Evolutionary conservation across 2,888 invertebrate genomes (phyloP).

Genomic region (Rutpela maculata): DNA sequence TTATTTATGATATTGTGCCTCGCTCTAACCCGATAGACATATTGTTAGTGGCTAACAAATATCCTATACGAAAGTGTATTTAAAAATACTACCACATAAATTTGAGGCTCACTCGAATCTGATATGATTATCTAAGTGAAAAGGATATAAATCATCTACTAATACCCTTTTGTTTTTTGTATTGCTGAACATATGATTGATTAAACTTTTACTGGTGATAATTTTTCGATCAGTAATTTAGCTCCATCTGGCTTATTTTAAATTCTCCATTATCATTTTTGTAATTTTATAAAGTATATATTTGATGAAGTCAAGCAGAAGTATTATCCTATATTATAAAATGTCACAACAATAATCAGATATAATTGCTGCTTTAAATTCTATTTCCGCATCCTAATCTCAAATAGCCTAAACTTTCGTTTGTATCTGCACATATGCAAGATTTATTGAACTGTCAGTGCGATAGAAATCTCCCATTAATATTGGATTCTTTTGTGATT

Average conservation of each 20-base stretch:
- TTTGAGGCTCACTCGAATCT: conserved; percentile 5
- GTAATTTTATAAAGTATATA: no score
- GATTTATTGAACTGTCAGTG: no score
- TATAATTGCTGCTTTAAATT: no score
- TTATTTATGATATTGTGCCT: conserved; percentile 60
- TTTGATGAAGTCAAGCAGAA: no score
- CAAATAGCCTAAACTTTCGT: no score
- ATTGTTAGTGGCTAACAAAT: conserved; percentile 29
- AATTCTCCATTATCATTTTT: no score
- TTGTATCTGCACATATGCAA: no score
- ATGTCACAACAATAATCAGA: no score
- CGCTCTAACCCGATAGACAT: conserved; percentile 39
- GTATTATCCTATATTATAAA: no score
- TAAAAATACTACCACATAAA: conserved; percentile 12
- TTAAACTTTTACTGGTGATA: neutral
- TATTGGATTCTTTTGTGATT: no score
- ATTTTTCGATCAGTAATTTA: neutral
- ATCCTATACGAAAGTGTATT: conserved; percentile 22
- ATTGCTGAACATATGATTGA: neutral
- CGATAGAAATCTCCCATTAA: no score
- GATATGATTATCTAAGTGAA: conserved; percentile 16
- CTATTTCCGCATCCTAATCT: no score
- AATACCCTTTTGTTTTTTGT: neutral
- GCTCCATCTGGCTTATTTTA: neutral
- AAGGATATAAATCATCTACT: conserved; percentile 10